Evolutionary conservation across 2,113 vertebrate genomes (phyloP).

Genomic region (Syngnathoides biaculeatus): DNA sequence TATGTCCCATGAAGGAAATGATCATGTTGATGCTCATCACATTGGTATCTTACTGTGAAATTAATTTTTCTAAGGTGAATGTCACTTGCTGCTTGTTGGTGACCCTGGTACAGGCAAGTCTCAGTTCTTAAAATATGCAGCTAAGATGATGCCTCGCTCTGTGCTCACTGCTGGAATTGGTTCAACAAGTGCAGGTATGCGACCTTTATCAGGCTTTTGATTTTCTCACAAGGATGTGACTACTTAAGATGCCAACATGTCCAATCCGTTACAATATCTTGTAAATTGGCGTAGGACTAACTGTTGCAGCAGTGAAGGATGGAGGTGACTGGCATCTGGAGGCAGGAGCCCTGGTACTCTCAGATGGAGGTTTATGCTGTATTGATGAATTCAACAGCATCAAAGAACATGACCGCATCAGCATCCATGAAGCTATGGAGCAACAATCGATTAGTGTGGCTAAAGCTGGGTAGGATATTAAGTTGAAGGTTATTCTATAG

Average conservation of each 20-base stretch:
- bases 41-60: background rate
- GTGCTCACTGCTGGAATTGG: constrained; percentile 94
- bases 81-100: constrained; percentile 91
- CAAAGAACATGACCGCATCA: constrained; percentile 93
- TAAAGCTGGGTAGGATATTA: constrained; percentile 83
- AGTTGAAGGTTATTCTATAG: background rate
- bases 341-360: constrained; percentile 83
- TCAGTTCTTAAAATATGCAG: constrained; percentile 96
- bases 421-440: constrained; percentile 97
- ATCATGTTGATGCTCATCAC: background rate
- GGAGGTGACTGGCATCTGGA: constrained; percentile 76
- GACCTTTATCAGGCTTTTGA: background rate
- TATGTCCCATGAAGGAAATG: no score
- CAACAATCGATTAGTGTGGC: constrained; percentile 97
- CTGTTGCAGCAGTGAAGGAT: constrained; percentile 74
- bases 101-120: constrained; percentile 97
- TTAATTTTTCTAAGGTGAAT: constrained; percentile 79
- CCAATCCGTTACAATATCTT: background rate
- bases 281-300: constrained; percentile 56
- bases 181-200: constrained; percentile 90
- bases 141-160: constrained; percentile 89
- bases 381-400: constrained; percentile 98
- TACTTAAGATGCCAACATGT: background rate
- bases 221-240: background rate
- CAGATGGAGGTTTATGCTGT: constrained; percentile 93